Base-by-base conservation (phyloP, 2,797 vertebrate genomes). In the Columba guinea region DNA sequence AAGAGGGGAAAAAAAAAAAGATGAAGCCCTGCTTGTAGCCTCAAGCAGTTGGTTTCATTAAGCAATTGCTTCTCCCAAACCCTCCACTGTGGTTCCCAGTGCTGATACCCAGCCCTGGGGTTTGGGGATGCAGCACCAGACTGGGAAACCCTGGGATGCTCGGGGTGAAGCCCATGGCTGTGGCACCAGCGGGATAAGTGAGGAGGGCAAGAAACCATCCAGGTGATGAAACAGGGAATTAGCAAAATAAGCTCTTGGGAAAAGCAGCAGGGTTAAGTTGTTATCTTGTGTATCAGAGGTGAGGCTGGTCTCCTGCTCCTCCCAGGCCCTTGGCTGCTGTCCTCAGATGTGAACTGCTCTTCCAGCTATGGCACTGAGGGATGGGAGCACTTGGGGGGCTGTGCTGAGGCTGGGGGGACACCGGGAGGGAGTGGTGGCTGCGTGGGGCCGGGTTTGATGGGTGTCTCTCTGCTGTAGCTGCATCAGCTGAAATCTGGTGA, bases 21-120 rank as follows among this genome's bases (percentile, higher is more conserved):
- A 68, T 64, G 34, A 74, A 92, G 71, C 13, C 67, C 27, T 37
- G 28, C 35, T 90, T 35, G 28, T 69, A 75, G 59, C 48, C 51
- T 86, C 67, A 30, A 73, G 68, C 53, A 46, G 56, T 15, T 87
- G 71, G 19, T 76, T 86, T 93, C 76, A 37, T 67, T 73, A 64
- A 84, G 51, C 46, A 44, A 46, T 56, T 79, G 35, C 51, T 81
- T 64, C 46, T 93, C 56, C 51, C 44, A 62, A 70, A 30, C 5
- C 18, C 10, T 86, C 37, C 11, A 0, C 0, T 5, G 75, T 5
- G 4, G 11, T 4, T 92, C 32, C 64, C 0, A 0, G 23, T 63
- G 48, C 34, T 5, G 7, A 23, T 52, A 39, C 34, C 22, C 34
- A 27, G 60, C 48, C 8, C 30, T 6, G 22, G 27, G 39, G 9